Evolutionary conservation across 2,797 vertebrate genomes (phyloP), one percentile per base, ranked within the genome.

Genomic region (Pseudochromis fuscus): DNA sequence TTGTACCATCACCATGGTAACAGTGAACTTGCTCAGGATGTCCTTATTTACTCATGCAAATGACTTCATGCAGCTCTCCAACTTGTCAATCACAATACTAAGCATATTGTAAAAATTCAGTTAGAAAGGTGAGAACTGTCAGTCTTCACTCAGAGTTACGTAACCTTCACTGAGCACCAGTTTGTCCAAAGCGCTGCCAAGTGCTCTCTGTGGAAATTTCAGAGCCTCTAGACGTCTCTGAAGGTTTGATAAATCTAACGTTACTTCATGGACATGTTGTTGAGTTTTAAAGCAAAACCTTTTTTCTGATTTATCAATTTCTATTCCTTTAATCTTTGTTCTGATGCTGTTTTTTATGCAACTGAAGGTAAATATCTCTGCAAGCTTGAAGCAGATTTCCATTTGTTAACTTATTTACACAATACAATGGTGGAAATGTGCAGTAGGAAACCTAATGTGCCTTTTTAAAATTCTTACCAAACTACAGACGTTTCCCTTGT

Each of bases 1-100:
- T 77, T 65, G 48, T 59, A 19, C 51, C 60, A 23, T 89, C 81
- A 27, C 86, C 82, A 89, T 90, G 85, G 87, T 73, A 90, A 92
- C 86, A 51, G 75, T 67, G 76, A 86, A 81, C 70, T 82, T 85
- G 51, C 75, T 78, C 72, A 62, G 60, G 57, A 58, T 67, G 62
- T 21, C 73, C 71, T 65, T 85, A 80, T 88, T 87, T 84, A 82
- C 69, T 57, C 66, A 83, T 86, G 84, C 75, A 85, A 86, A 87
- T 77, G 27, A 68, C 19, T 33, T 67, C 52, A 49, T 65, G 66
- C 52, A 55, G 55, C 52, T 67, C 58, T 66, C 45, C 50, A 44
- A 53, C 48, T 28, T 72, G 79, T 79, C 84, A 83, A 57, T 86
- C 88, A 81, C 37, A 60, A 62, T 38, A 38, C 38, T 0, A 23